These are phyloP conservation scores for Gymnocypris eckloni DNA, from an alignment of 2,797 vertebrate species.

Conservation along the genomic window DNA sequence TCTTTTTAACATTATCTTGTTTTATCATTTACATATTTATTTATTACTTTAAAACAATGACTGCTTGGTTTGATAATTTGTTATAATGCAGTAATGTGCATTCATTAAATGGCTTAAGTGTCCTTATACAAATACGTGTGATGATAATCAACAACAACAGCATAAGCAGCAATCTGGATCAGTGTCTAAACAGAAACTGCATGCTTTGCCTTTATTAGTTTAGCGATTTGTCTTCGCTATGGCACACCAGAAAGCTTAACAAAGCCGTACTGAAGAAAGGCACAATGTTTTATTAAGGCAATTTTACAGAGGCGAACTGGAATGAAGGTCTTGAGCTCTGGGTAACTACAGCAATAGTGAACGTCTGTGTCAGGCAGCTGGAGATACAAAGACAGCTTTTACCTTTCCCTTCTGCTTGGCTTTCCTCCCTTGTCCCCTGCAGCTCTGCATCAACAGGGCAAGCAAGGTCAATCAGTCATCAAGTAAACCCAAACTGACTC, in stretches of 20 bases:
- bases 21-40: background rate
- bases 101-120: background rate
- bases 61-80: background rate
- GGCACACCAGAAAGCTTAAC: conserved; percentile 36
- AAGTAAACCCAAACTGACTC: conserved; percentile 50
- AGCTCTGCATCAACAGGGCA: conserved; percentile 57
- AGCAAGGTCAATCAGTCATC: conserved; percentile 65
- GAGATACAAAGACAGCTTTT: conserved; percentile 60
- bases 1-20: background rate
- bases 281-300: conserved; percentile 59
- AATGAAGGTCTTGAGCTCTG: conserved; percentile 45
- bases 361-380: conserved; percentile 46
- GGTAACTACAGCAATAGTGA: conserved; percentile 27
- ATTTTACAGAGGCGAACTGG: conserved; percentile 34
- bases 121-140: conserved; percentile 12
- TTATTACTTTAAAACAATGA: background rate
- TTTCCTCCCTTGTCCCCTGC: conserved; percentile 36
- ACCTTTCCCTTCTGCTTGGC: conserved; percentile 46
- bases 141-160: conserved; percentile 8
- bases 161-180: conserved; percentile 10
- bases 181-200: conserved; percentile 23
- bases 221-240: conserved; percentile 58
- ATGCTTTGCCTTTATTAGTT: conserved; percentile 45
- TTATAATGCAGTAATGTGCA: conserved; percentile 34
- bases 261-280: conserved; percentile 56